Conservation (phyloP, 2,797 vertebrate genomes). For the Epinephelus awoara region DNA sequence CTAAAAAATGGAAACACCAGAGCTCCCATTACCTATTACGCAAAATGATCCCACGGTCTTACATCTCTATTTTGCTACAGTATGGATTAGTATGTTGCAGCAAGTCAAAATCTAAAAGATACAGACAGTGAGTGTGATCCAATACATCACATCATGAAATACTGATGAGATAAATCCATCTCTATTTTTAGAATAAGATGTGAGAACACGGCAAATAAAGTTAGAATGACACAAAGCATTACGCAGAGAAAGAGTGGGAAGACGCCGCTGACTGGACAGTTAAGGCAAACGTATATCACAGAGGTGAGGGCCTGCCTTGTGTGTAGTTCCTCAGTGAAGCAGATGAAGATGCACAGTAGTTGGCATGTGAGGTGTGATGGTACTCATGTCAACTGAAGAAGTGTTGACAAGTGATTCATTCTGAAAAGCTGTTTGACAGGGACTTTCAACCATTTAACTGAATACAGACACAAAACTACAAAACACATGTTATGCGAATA, state of each 20-base stretch:
- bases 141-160: not conserved
- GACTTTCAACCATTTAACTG: not conserved
- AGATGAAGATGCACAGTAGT: not conserved
- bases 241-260: not conserved
- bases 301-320: not conserved
- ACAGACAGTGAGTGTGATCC: not conserved
- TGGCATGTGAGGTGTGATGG: not conserved
- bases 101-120: not conserved
- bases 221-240: not conserved
- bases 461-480: not conserved
- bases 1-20: not conserved
- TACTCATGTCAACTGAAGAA: not conserved
- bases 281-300: not conserved
- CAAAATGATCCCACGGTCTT: not conserved
- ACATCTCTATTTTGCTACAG: not conserved
- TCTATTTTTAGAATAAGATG: not conserved
- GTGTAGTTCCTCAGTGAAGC: not conserved
- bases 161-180: not conserved
- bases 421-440: not conserved
- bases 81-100: too few relatives aligned
- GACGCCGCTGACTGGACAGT: not conserved
- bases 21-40: too few relatives aligned
- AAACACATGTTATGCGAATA: not conserved
- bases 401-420: too few relatives aligned
- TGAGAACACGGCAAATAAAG: not conserved